phyloP scores from a whole-genome alignment of 1,140 invertebrate genomes.

The Cherax quadricarinatus region DNA sequence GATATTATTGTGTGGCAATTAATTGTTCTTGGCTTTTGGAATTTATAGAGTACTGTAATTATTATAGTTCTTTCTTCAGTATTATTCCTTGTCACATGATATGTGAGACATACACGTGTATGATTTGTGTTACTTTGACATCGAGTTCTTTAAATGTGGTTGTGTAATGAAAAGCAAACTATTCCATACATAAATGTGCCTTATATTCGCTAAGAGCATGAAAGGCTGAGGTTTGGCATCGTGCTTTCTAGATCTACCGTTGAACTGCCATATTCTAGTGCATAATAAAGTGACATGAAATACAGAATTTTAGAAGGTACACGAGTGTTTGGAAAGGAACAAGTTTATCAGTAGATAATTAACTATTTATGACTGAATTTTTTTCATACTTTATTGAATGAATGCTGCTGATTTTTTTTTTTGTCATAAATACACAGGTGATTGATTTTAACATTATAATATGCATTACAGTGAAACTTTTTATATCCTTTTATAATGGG shows the following conservation, averaged over 20 bases:
- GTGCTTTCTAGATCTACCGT: neutral
- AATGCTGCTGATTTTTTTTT: no score
- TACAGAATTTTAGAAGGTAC: neutral
- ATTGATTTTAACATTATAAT: no score
- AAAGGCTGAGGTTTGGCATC: neutral
- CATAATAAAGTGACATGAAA: neutral
- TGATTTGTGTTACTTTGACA: neutral
- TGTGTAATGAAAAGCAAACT: neutral
- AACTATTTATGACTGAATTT: neutral
- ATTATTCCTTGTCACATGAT: neutral
- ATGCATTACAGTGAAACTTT: no score
- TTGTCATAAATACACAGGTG: no score
- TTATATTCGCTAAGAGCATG: neutral
- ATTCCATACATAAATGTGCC: constrained; percentile 11
- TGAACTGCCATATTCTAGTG: neutral
- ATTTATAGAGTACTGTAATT: neutral
- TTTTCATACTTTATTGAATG: no score
- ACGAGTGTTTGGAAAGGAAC: neutral
- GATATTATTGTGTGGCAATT: neutral
- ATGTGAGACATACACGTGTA: neutral
- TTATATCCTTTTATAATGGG: no score
- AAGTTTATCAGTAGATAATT: neutral
- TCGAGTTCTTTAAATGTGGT: neutral
- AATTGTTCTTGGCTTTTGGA: neutral
- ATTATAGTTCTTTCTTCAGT: neutral